These are phyloP conservation scores for Falcaria lacertinaria DNA, from an alignment of 2,888 invertebrate genomes.

Conservation along the genomic window DNA sequence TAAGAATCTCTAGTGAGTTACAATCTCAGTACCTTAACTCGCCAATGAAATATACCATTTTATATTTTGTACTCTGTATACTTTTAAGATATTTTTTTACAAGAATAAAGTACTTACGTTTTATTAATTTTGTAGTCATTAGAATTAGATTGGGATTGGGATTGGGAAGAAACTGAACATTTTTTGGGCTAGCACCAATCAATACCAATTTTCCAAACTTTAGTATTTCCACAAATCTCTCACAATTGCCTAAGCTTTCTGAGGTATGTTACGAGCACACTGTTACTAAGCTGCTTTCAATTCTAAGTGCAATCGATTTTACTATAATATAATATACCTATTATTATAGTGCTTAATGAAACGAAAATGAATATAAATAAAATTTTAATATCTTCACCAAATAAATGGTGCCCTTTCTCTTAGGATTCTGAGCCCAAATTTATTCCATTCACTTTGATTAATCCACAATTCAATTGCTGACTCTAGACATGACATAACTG, in stretches of 20 bases:
- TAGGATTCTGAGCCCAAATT: slow-evolving; percentile 89
- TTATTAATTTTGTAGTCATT: too few relatives aligned
- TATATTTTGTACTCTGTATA: slow-evolving; percentile 8
- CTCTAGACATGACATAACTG: slow-evolving; percentile 95
- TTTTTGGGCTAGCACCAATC: too few relatives aligned
- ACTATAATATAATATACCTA: too few relatives aligned
- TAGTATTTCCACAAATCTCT: too few relatives aligned
- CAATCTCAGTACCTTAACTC: slow-evolving; percentile 14
- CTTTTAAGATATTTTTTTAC: slow-evolving; percentile 10
- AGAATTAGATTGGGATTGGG: too few relatives aligned
- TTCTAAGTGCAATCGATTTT: too few relatives aligned
- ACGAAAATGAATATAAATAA: slow-evolving; percentile 3
- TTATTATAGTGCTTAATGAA: neutral
- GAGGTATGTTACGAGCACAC: too few relatives aligned
- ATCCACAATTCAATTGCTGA: slow-evolving; percentile 97
- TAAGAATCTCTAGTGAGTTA: slow-evolving; percentile 2
- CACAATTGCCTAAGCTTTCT: too few relatives aligned
- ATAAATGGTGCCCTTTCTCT: slow-evolving; percentile 95
- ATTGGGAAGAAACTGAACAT: too few relatives aligned
- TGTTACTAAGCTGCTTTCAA: too few relatives aligned
- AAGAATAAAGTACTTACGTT: neutral
- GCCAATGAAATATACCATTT: slow-evolving; percentile 10
- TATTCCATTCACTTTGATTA: slow-evolving; percentile 90
- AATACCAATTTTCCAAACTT: too few relatives aligned
- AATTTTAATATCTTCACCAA: slow-evolving; percentile 76